Base-by-base conservation (phyloP, 2,797 vertebrate genomes). In the Calcarius lapponicus region DNA sequence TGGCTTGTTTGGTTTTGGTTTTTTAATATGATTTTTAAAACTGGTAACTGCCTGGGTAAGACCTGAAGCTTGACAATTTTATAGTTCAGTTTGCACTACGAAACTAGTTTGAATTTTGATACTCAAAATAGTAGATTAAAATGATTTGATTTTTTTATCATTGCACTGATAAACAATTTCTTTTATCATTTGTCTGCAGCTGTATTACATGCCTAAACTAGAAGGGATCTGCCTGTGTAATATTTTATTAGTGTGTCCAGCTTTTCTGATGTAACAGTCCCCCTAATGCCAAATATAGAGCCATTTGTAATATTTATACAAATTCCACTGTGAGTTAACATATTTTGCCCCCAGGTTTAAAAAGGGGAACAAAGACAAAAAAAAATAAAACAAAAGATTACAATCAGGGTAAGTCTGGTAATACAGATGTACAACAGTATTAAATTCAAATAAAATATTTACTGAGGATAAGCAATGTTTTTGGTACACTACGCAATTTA, bases 371-470 rank as follows among this genome's bases (percentile, higher is more conserved):
- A 20, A 67, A n/a, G 61, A 48, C 36, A 36, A 88, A 88, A 89
- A 80, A 51, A 83, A 80, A n/a, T 6, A 66, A 94, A 90, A 66
- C 43, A 88, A 95, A 50, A 20, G 91, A 78, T 89, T 93, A 79
- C 66, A 95, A 95, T 73, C 45, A 88, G 45, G 71, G 32, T 83
- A 96, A 86, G 48, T 75, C 67, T 79, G 28, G 79, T 97, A 97
- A 96, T 93, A 79, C 29, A 95, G 60, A 95, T 96, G 96, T 96
- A 94, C 48, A 95, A 94, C 76, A 80, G 78, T 58, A 91, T 96
- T 96, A 96, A 95, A 97, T 96, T 91, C 64, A 97, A 97, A 97
- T 96, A 96, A 96, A 97, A 94, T 91, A 92, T 96, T 96, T 97
- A 94, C 92, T 91, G 51, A 92, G 45, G 47, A 84, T 75, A 96